Base-by-base conservation (phyloP, 2,888 invertebrate genomes). In the Penaeus monodon region DNA sequence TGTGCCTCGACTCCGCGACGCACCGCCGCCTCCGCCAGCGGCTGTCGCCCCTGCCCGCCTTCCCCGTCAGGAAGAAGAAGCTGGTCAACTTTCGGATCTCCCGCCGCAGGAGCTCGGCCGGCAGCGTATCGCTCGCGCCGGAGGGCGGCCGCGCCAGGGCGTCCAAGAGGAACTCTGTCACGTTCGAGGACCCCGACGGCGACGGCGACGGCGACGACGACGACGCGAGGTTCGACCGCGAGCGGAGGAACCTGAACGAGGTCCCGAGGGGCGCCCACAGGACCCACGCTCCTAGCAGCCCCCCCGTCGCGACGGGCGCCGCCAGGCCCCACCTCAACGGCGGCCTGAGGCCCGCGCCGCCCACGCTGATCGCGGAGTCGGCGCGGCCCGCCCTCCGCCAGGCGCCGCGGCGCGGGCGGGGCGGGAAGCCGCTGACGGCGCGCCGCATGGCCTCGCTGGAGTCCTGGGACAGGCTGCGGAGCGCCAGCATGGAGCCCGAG, bases 1-100 rank as follows among this genome's bases (percentile, higher is more conserved):
- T 63, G 24, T 57, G n/a, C 12, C 33, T 64, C 12, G 70, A 63
- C 12, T 17, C 22, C 12, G 70, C 64, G 4, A 29, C 66, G 10
- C 85, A 85, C 85, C 70, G 85, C 10, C 63, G 79, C 27, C 85
- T 85, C 22, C 27, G 44, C 1, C 85, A 85, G 64, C n/a, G 63
- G 7, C 85, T 85, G 38, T 27, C 85, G 2, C 85, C 85, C 4
- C 85, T 64, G 2, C 17, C 49, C 49, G 17, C n/a, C 20, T 17
- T 29, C 12, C 63, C 24, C 8, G 38, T 44, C 66, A 79, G 64
- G 68, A 85, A 85, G 73, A 85, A 85, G 44, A 85, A 73, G 57
- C 73, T 85, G 1, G 85, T 85, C 38, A 85, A 85, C 64, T 85
- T 85, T 64, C 70, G 79, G 22, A n/a, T 85, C 63, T 85, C 85